phyloP scores from a whole-genome alignment of 1,140 invertebrate genomes.

The Sarcophaga peregrina region DNA sequence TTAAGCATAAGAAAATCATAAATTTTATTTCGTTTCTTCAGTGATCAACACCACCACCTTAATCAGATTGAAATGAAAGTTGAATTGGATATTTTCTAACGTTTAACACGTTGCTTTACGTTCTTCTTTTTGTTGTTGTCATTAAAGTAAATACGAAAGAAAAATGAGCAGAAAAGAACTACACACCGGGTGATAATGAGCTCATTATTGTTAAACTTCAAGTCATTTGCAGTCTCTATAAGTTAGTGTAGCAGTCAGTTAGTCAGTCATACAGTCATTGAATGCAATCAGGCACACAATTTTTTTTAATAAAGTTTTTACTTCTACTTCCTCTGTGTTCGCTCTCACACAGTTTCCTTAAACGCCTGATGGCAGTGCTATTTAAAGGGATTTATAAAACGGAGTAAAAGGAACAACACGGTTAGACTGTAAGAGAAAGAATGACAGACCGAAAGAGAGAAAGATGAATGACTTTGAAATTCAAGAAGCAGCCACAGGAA shows the following conservation, averaged over 20 bases:
- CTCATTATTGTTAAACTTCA: conserved; percentile 27
- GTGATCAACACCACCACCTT: too few relatives aligned
- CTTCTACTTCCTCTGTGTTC: background rate
- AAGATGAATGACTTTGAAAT: background rate
- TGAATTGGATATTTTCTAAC: too few relatives aligned
- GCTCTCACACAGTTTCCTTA: background rate
- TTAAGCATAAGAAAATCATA: too few relatives aligned
- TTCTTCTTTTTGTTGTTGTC: too few relatives aligned
- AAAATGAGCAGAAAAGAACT: background rate
- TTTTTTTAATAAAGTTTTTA: background rate
- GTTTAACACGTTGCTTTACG: too few relatives aligned
- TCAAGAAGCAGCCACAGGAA: too few relatives aligned
- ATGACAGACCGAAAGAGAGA: background rate
- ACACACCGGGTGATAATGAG: background rate
- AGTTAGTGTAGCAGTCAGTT: too few relatives aligned
- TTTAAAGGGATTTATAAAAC: background rate
- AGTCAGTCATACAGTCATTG: background rate
- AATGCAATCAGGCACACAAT: background rate
- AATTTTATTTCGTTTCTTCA: too few relatives aligned
- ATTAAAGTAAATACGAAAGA: background rate
- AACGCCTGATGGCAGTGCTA: background rate
- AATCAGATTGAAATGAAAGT: too few relatives aligned
- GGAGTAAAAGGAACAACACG: background rate
- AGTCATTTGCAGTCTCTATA: conserved; percentile 22
- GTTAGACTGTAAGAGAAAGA: background rate